Evolutionary conservation across 1,140 invertebrate species (phyloP), one percentile per base, ranked within the genome.

Genomic region (Proctacanthus coquilletti): DNA sequence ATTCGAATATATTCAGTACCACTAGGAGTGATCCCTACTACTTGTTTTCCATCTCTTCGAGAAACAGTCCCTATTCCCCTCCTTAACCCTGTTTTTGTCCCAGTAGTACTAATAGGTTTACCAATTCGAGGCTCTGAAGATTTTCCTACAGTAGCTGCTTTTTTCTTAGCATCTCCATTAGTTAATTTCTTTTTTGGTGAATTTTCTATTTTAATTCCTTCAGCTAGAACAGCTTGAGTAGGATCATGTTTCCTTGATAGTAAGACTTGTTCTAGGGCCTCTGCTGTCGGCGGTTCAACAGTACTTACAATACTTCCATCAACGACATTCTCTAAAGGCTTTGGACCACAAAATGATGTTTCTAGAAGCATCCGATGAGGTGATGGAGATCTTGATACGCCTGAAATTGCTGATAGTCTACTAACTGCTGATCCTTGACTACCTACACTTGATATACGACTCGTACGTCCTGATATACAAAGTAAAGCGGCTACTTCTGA

Each of bases 311-410:
- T 27, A 3, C 14, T 41, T 2, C 34, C 45, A 23, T 44, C 46
- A 3, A 57, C 60, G 18, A 65, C 64, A 20, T 56, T 63, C 43
- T 72, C 68, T n/a, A 73, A 61, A 0, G 79, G 76, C 48, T 81
- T 84, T 34, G 75, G 77, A 0, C 85, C 85, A 51, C 84, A 88
- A 53, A 89, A 89, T 0, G 84, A 88, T 0, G 84, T 89, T 62
- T 88, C 84, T 15, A 88, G 64, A 15, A 87, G 62, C 71, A 85
- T 87, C 60, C 80, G 81, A 61, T 88, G 84, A 4, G 85, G 85
- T 19, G 84, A 88, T 0, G 84, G 83, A 6, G 83, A 87, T 37
- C 83, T 71, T 6, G 68, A 74, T 5, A 66, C 64, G 1, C 74
- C 76, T 4, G 74, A 77, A 6, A 71, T 69, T 0, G 75, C 77